Base-by-base conservation (phyloP, 2,888 invertebrate genomes). In the Pristionchus mayeri region DNA sequence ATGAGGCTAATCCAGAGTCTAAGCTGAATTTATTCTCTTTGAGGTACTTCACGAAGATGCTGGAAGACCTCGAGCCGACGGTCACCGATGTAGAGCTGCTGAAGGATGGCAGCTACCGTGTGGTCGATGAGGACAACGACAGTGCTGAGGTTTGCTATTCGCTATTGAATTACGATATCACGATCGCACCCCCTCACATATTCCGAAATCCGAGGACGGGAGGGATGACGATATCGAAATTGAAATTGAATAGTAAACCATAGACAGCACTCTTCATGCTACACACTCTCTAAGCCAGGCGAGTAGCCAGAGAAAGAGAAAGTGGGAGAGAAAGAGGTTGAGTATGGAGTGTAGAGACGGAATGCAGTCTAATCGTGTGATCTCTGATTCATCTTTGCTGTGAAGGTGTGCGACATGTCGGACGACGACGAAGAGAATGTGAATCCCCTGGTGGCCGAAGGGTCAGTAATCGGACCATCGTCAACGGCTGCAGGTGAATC, bases 1-100 rank as follows among this genome's bases (percentile, higher is more conserved):
- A n/a, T n/a, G n/a, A n/a, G n/a, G n/a, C n/a, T n/a, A n/a, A n/a
- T n/a, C n/a, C n/a, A n/a, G n/a, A n/a, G n/a, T n/a, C n/a, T n/a
- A n/a, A n/a, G n/a, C n/a, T n/a, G n/a, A n/a, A n/a, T n/a, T n/a
- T n/a, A n/a, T 63, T 30, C 44, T 40, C 2, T n/a, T 87, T 91
- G 84, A 92, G 92, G 60, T 92, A 92, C 75, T 92, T 92, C 85
- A 84, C 86, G 78, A 87, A 90, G 48, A 85, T 92, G 84, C 86
- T 92, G 6, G 27, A 82, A 4, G 87, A 86, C 9, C 88, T 90
- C 3, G 87, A 85, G n/a, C 60, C 83, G 4, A 81, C 81, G 11
- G 89, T 87, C 50, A 88, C 87, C 24, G 92, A 92, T 84, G 89
- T 92, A 3, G 92, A 92, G 75, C 86, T 92, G 63, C 87, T 91